These are phyloP conservation scores for Phalanger gymnotis DNA, from an alignment of 2,797 vertebrate genomes.

Conservation along the genomic window DNA sequence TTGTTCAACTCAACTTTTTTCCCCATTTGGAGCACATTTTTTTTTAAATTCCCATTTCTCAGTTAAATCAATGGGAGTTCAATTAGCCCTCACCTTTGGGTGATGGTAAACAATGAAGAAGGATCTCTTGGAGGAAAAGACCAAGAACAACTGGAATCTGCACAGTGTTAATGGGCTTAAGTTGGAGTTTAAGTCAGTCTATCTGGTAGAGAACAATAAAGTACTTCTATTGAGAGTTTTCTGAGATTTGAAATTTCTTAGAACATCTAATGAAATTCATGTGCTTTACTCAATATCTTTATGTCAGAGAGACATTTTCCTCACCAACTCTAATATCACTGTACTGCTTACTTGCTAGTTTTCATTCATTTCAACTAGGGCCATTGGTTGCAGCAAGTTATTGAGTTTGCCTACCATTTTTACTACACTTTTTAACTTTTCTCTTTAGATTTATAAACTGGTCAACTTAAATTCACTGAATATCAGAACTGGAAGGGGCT, in stretches of 20 bases:
- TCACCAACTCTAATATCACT: neutral
- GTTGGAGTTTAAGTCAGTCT: neutral
- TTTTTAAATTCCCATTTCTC: neutral
- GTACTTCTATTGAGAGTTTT: neutral
- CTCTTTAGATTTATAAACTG: neutral
- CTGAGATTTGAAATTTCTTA: neutral
- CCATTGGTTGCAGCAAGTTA: neutral
- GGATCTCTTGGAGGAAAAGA: neutral
- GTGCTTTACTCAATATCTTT: neutral
- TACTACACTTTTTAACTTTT: neutral
- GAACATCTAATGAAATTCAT: neutral
- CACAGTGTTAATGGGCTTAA: neutral
- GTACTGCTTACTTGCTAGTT: neutral
- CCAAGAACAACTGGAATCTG: neutral
- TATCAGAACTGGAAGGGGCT: neutral
- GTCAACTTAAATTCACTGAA: neutral
- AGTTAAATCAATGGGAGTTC: neutral
- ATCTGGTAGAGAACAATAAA: neutral
- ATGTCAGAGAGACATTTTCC: neutral
- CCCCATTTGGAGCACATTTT: neutral
- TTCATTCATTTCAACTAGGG: neutral
- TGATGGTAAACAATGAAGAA: neutral
- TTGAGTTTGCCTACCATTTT: neutral
- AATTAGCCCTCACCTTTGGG: neutral
- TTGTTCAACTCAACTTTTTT: neutral